These are phyloP conservation scores for Saguinus oedipus DNA, from an alignment of 2,797 vertebrate species.

Conservation along the genomic window DNA sequence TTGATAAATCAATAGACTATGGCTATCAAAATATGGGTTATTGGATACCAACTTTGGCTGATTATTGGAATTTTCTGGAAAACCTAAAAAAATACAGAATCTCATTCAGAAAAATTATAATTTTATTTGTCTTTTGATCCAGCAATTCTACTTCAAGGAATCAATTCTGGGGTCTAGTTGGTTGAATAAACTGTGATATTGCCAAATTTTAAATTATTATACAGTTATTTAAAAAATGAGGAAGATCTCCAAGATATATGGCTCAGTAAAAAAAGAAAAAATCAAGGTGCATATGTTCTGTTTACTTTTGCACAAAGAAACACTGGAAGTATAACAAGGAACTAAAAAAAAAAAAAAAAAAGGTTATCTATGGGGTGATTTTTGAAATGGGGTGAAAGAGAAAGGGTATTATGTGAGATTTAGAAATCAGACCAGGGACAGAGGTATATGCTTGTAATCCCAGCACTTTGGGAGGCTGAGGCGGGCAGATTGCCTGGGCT, in stretches of 20 bases:
- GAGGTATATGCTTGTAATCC: no score
- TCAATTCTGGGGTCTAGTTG: neutral
- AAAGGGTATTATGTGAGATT: neutral
- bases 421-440: neutral
- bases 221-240: neutral
- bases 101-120: neutral
- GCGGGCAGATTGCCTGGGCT: no score
- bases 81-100: neutral
- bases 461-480: no score
- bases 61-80: neutral
- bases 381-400: neutral
- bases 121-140: neutral
- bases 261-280: neutral
- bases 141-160: neutral
- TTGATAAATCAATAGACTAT: neutral
- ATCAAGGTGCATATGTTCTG: neutral
- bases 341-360: neutral
- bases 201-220: neutral
- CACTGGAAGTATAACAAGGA: neutral
- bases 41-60: neutral
- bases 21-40: neutral
- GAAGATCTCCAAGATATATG: neutral
- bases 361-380: neutral
- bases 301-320: constrained; percentile 40
- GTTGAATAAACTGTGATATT: neutral